Conservation (phyloP, 2,113 vertebrate genomes). For the Lophius piscatorius region DNA sequence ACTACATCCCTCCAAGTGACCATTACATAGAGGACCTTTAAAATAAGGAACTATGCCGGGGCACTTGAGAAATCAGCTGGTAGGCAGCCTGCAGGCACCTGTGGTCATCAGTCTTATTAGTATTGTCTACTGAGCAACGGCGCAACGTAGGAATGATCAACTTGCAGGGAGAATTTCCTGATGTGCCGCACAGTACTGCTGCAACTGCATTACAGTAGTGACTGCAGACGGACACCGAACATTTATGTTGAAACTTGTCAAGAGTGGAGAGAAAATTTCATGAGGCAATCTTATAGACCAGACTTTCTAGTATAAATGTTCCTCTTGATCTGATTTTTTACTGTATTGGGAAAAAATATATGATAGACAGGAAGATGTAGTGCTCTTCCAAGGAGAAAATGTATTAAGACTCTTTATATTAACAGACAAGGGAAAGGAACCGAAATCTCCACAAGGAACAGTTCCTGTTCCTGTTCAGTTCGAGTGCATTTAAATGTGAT, state of each 20-base stretch:
- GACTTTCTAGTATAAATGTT: no score
- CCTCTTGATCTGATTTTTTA: no score
- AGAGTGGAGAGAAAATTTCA: no score
- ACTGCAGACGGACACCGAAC: neutral
- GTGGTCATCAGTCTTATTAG: slow-evolving; percentile 63
- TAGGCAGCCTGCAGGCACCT: slow-evolving; percentile 63
- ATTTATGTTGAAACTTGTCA: no score
- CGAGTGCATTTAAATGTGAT: neutral
- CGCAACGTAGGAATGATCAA: slow-evolving; percentile 19
- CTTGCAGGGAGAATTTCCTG: slow-evolving; percentile 8
- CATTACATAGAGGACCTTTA: slow-evolving; percentile 53
- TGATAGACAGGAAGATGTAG: neutral
- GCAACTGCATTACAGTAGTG: neutral
- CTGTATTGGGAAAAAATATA: neutral
- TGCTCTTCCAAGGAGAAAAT: neutral
- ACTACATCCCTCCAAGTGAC: slow-evolving; percentile 58
- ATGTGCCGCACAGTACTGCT: slow-evolving; percentile 9
- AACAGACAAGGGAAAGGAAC: neutral
- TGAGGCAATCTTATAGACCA: no score
- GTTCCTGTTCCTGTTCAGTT: slow-evolving; percentile 1
- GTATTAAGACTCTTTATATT: neutral
- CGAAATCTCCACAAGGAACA: neutral
- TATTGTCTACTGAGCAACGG: slow-evolving; percentile 34
- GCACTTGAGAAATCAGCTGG: slow-evolving; percentile 54
- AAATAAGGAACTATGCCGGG: slow-evolving; percentile 53